Base-by-base conservation (phyloP, 2,113 vertebrate species). In the Thalassoma bifasciatum region DNA sequence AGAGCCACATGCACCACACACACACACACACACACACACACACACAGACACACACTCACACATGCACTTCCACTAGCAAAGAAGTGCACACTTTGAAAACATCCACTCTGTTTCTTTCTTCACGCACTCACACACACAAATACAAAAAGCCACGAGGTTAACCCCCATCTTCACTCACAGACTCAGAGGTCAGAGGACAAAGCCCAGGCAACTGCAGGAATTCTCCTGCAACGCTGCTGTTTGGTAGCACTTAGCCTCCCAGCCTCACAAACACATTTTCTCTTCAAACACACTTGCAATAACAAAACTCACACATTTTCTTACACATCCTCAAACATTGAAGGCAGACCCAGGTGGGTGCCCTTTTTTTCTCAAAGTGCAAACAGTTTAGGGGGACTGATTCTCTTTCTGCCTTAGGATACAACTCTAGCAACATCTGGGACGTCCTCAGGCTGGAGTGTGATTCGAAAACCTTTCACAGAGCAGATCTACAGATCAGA, bases 111-210 rank as follows among this genome's bases (percentile, higher is more conserved):
- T 75, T 73, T 76, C 64, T 78, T 69, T 87, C 71, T 70, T 59
- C 66, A 65, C 72, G 64, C 75, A 61, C 77, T 30, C 59, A 23
- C 81, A 42, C 78, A 81, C 84, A 81, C 74, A 82, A 62, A 86
- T 46, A 89, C 59, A 87, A 82, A 84, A 72, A 57, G 69, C 71
- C 79, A 79, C 64, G 47, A 79, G 91, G 91, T 92, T 79, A 91
- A 92, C 91, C 88, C 89, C 91, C 91, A 73, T 77, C 51, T 75
- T 85, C 50, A 74, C 62, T 78, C 13, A 11, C 75, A 86, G 64
- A 60, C 71, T 65, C 58, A 85, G 71, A 86, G 89, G 90, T 92
- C 88, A 92, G 86, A 90, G 89, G 88, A 75, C 86, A 91, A 83
- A 88, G 83, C 72, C 44, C 81, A 89, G 85, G 85, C 83, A 85